These are phyloP conservation scores for Autographa pulchrina DNA, from an alignment of 2,888 invertebrate genomes.

Conservation along the genomic window DNA sequence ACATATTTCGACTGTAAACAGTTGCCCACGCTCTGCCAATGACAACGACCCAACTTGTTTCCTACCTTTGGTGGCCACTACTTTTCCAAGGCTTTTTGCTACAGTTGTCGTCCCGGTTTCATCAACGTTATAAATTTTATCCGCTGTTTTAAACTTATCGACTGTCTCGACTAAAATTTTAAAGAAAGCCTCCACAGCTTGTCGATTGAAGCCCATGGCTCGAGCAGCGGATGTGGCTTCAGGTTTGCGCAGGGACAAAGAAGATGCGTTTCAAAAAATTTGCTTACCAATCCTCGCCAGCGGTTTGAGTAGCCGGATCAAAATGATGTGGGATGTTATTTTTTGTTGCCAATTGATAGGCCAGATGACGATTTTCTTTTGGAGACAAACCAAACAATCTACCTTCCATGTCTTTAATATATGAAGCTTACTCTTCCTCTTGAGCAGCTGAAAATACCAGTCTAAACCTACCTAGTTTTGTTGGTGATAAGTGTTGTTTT, in stretches of 20 bases:
- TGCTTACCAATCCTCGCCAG: constrained; percentile 6
- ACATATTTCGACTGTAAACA: constrained; percentile 68
- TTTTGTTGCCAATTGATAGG: constrained; percentile 8
- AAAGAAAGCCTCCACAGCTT: constrained; percentile 11
- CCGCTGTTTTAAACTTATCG: neutral
- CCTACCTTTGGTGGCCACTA: constrained; percentile 58
- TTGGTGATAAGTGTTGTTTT: constrained; percentile 2
- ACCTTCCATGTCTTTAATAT: constrained; percentile 10
- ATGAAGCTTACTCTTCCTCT: neutral
- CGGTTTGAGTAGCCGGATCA: neutral
- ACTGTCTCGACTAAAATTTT: neutral
- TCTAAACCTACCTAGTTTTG: constrained; percentile 2
- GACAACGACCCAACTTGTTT: constrained; percentile 74
- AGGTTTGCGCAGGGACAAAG: constrained; percentile 17
- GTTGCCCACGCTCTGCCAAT: constrained; percentile 70
- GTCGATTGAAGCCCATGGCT: constrained; percentile 20
- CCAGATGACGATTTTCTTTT: constrained; percentile 17
- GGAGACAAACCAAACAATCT: constrained; percentile 9
- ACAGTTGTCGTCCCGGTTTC: constrained; percentile 76
- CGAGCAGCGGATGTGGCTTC: constrained; percentile 43
- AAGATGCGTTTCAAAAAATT: too few relatives aligned
- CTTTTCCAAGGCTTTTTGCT: constrained; percentile 66
- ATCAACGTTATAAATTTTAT: constrained; percentile 60
- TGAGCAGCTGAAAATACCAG: constrained; percentile 6
- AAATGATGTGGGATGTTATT: constrained; percentile 11